Percentiles rank a stretch among this genome's conserved stretches.
phyloP scores from a whole-genome alignment of 2,888 invertebrate genomes.

The Cryptocephalus primarius region DNA sequence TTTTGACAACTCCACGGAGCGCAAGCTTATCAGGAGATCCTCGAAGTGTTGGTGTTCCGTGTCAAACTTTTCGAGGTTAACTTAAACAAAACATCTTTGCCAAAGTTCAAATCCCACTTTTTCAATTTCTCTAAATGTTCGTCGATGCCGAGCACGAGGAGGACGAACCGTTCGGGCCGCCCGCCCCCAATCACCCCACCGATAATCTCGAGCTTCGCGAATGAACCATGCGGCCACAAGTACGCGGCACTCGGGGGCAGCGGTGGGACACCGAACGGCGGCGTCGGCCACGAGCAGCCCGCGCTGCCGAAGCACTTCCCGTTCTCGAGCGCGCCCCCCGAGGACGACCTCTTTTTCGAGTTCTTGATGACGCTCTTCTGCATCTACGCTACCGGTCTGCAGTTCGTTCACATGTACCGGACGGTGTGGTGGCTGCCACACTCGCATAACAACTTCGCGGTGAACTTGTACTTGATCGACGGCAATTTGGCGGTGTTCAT shows the following conservation, averaged over 20 bases:
- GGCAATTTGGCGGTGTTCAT: conserved; percentile 78
- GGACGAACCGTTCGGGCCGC: too few relatives aligned
- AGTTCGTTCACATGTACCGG: conserved; percentile 89
- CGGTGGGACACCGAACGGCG: conserved; percentile 21
- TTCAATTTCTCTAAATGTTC: too few relatives aligned
- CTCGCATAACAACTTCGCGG: conserved; percentile 75
- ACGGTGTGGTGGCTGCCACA: conserved; percentile 97
- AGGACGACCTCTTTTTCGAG: conserved; percentile 78
- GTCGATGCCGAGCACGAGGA: too few relatives aligned
- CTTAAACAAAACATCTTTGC: too few relatives aligned
- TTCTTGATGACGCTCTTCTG: conserved; percentile 73
- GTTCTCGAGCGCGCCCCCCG: conserved; percentile 65
- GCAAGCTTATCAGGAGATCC: too few relatives aligned
- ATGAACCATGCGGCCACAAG: conserved; percentile 21
- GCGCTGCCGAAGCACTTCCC: conserved; percentile 69
- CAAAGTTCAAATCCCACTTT: too few relatives aligned
- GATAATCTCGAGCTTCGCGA: conserved; percentile 22
- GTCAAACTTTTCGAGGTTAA: too few relatives aligned
- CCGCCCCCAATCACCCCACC: too few relatives aligned
- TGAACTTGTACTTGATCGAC: conserved; percentile 93
- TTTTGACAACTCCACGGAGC: too few relatives aligned
- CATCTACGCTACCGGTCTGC: conserved; percentile 67
- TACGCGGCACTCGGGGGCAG: conserved; percentile 24
- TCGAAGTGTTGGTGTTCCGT: too few relatives aligned
- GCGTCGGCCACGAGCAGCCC: conserved; percentile 35